Conservation (phyloP, 2,113 vertebrate species). For the Tretioscincus oriximinensis region DNA sequence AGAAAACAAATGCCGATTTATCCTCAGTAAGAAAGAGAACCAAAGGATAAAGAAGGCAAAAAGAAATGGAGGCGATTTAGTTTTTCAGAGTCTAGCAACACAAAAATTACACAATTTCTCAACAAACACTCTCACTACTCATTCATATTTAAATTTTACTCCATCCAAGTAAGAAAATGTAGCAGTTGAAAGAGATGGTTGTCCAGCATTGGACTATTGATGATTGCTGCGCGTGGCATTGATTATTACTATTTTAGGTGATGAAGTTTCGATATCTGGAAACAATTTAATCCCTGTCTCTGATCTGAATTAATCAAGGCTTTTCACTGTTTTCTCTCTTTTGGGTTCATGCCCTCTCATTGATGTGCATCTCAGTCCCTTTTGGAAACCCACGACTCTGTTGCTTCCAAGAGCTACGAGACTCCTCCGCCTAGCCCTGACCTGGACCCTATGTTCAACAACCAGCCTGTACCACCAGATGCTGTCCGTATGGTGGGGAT, state of each 20-base stretch:
- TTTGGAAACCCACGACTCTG: constrained; percentile 93
- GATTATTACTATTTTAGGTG: background rate
- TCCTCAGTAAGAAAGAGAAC: too few relatives aligned
- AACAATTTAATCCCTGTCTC: background rate
- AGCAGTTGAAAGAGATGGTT: too few relatives aligned
- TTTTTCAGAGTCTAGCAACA: too few relatives aligned
- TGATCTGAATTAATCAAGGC: background rate
- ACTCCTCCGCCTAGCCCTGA: constrained; percentile 87
- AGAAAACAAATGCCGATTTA: too few relatives aligned
- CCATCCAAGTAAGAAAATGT: too few relatives aligned
- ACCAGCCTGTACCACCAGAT: constrained; percentile 89
- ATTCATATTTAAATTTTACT: too few relatives aligned
- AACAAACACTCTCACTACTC: too few relatives aligned
- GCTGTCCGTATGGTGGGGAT: constrained; percentile 96
- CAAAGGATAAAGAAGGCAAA: too few relatives aligned
- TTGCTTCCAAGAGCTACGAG: constrained; percentile 93
- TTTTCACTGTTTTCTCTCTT: background rate
- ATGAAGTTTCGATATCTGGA: background rate
- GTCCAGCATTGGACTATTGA: too few relatives aligned
- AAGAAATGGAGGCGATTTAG: too few relatives aligned
- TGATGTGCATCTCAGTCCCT: constrained; percentile 78
- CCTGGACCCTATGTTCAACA: constrained; percentile 85
- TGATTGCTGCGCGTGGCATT: too few relatives aligned
- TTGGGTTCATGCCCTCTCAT: background rate
- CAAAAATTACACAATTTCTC: too few relatives aligned